Conservation (phyloP, 1,140 invertebrate genomes). For the Drosophila oshimai region DNA sequence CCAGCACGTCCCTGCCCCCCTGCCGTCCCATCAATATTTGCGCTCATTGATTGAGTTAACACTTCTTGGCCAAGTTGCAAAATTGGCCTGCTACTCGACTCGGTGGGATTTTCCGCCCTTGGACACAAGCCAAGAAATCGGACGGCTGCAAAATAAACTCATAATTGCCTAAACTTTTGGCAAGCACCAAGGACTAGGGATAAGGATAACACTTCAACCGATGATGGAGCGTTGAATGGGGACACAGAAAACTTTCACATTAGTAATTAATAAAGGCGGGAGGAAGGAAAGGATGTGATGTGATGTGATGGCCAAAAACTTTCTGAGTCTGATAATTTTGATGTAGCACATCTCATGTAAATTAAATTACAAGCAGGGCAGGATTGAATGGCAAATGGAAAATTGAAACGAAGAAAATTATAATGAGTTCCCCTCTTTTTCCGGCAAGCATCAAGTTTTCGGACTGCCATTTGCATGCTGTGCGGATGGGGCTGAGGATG, state of each 20-base stretch:
- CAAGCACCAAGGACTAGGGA: background rate
- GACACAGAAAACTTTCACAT: slow-evolving; percentile 67
- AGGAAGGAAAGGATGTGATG: too few species aligned
- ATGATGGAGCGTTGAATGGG: slow-evolving; percentile 36
- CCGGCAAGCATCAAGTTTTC: slow-evolving; percentile 33
- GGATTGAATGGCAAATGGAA: slow-evolving; percentile 64
- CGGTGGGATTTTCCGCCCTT: slow-evolving; percentile 11
- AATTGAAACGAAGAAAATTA: slow-evolving; percentile 69
- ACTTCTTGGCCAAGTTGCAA: slow-evolving; percentile 69
- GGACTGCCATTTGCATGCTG: slow-evolving; percentile 10
- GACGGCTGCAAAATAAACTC: slow-evolving; percentile 37
- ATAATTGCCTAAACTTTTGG: slow-evolving; percentile 44
- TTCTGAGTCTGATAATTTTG: slow-evolving; percentile 54
- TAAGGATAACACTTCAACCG: background rate
- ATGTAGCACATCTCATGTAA: slow-evolving; percentile 60
- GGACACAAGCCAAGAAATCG: slow-evolving; percentile 39
- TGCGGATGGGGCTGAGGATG: slow-evolving; percentile 1
- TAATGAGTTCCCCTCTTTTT: slow-evolving; percentile 67
- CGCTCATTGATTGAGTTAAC: slow-evolving; percentile 72
- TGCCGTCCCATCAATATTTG: slow-evolving; percentile 27
- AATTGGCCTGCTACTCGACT: slow-evolving; percentile 32
- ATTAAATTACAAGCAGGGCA: slow-evolving; percentile 59
- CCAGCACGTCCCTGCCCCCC: slow-evolving; percentile 16
- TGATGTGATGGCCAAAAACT: slow-evolving; percentile 55
- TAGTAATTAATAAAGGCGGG: slow-evolving; percentile 66